Base-by-base conservation (phyloP, 2,888 invertebrate species). In the Eupithecia exiguata region DNA sequence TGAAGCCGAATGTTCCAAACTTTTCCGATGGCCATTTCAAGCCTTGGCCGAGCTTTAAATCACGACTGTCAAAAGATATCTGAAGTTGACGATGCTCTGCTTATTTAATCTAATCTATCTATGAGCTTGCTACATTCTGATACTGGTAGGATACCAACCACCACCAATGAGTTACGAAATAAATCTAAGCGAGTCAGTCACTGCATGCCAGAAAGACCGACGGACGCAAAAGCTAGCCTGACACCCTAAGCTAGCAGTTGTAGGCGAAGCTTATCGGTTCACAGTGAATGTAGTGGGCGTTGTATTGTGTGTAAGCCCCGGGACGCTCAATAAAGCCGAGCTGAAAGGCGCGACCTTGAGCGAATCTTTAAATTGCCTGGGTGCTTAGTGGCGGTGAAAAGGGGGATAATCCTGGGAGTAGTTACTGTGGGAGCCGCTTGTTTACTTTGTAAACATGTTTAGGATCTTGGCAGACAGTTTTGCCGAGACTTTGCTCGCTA, bases 251-350 rank as follows among this genome's bases (percentile, higher is more conserved):
- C 25, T 69, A 53, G 53, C 0, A 49, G 40, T 58, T 46, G 66
- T 43, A 67, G 66, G 40, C 53, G n/a, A 70, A 65, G 38, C n/a
- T 65, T n/a, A 38, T 38, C n/a, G 65, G 71, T 40, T 40, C 21
- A 58, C 36, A 69, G 68, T 74, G 62, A 40, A 21, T 21, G 21
- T 36, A 25, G 58, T 36, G 46, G 38, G 70, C 35, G 46, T 10
- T 53, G 49, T 43, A 46, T 46, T 30, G 61, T 35, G 21, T 43
- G 68, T 61, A 69, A 53, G 66, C 66, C 69, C 74, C 61, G 69
- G 71, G 71, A 53, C 71, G 71, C 71, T 75, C 74, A 75, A 75
- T 72, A 72, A 72, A 70, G 71, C 69, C 65, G 68, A 58, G 58
- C 62, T 65, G 43, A 71, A 68, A 68, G 43, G 70, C 53, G 70